Base-by-base conservation (phyloP, 2,888 invertebrate genomes). In the Balanococcus diminutus region DNA sequence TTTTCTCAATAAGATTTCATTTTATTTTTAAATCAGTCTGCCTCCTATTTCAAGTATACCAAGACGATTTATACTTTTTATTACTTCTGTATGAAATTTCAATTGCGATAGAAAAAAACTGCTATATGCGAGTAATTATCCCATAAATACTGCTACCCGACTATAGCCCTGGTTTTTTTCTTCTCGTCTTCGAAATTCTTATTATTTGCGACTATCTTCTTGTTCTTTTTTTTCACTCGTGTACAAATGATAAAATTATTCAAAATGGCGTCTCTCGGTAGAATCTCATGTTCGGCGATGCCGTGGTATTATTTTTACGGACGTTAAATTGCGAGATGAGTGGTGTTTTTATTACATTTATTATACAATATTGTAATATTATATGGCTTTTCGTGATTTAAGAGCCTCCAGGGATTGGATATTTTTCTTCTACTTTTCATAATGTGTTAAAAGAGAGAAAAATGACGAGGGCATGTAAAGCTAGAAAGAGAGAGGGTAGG, bases 361-460 rank as follows among this genome's bases (percentile, higher is more conserved):
- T 79, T 79, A 79, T 79, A 79, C 75, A 79, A 79, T 79, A 79
- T 79, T 79, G 75, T 79, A 79, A 79, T 79, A 79, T 79, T 79
- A 79, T 79, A 79, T 79, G 75, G 75, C 75, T 79, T 79, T 79
- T 79, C 19, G 75, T 79, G 75, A 79, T 79, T 79, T 79, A 79
- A 79, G 75, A 79, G 75, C 75, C 75, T 79, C 75, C 75, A 36
- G 75, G 75, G 36, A 79, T 79, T 0, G 75, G 75, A 79, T 79
- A 36, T 79, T 79, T 79, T 79, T 79, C 75, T 79, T 79, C n/a
- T 36, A 32, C 22, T 79, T 79, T 79, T 79, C 67, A 67, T 67
- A 67, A 67, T 67, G 67, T 16, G 67, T 67, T 67, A 25, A 61
- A 61, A 61, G 6, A 25, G 9, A 25, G 11, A 56, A 19, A 56